Conservation (phyloP, 1,140 invertebrate species). For the Bombus terrestris region DNA sequence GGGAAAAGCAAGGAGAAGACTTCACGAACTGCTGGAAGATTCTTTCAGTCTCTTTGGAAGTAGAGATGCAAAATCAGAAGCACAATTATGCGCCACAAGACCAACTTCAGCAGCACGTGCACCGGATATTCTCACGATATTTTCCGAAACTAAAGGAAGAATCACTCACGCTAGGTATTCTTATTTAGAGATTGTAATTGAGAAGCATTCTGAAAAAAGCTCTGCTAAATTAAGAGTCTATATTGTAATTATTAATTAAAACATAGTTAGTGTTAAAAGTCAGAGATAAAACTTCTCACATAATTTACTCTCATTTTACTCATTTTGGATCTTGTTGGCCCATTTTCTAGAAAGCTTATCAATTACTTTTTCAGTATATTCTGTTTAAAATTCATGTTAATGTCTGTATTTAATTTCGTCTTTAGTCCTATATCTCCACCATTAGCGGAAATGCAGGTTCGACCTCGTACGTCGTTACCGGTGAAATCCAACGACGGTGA, state of each 20-base stretch:
- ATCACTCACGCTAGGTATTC: constrained; percentile 82
- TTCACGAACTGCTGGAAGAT: constrained; percentile 87
- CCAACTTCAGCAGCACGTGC: constrained; percentile 55
- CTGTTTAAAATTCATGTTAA: neutral
- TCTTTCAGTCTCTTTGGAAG: constrained; percentile 86
- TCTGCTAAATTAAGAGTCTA: no score
- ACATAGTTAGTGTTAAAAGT: no score
- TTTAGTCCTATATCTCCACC: constrained; percentile 67
- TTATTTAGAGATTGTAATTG: neutral
- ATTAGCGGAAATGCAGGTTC: constrained; percentile 58
- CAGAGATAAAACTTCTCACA: no score
- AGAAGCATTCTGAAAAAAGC: no score
- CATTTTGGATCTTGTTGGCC: no score
- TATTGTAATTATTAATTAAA: no score
- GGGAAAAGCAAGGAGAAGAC: constrained; percentile 84
- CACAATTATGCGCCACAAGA: constrained; percentile 48
- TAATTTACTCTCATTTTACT: no score
- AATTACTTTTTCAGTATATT: neutral
- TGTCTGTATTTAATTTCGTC: neutral
- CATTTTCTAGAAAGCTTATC: neutral
- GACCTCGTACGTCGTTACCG: constrained; percentile 79
- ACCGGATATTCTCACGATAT: constrained; percentile 64
- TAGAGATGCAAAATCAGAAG: constrained; percentile 80
- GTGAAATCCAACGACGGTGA: constrained; percentile 57
- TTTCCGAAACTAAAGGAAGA: constrained; percentile 78